Evolutionary conservation across 2,797 vertebrate genomes (phyloP), one percentile per base, ranked within the genome.

Genomic region (Melanotaenia maccullochi): DNA sequence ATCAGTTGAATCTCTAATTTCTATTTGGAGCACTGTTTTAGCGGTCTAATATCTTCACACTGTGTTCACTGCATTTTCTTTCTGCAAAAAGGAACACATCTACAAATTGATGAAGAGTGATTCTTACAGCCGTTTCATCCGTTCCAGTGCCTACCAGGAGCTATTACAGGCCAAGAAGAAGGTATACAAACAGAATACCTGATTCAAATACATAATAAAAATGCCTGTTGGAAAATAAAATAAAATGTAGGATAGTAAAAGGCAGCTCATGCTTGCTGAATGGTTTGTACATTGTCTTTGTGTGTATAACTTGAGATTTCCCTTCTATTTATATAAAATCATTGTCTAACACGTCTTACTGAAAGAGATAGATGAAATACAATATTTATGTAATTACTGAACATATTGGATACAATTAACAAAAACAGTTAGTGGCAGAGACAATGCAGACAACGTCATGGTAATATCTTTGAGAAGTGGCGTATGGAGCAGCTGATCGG

Each of bases 51-150:
- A 33, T 55, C 71, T 49, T 49, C 47, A 49, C 4, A 9, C 20
- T 49, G 47, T 22, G 22, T 49, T 49, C 9, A 32, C 62, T 4
- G 22, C 33, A 9, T 59, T 30, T 35, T 79, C 38, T 79, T 66
- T 84, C 40, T 72, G 7, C 90, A 85, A 67, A 49, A 91, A 99
- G 97, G 97, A 98, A 94, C 97, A 99, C 89, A 99, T 99, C 95
- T 99, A 98, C 94, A 99, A 98, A 91, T 88, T 99, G 95, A 99
- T 99, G 97, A 99, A 99, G 93, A 99, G 97, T 88, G 97, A 99
- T 92, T 98, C 97, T 75, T 99, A 99, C 84, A 97, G 97, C 83
- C 97, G 97, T 91, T 99, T 99, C 94, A 96, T 99, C 93, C 96
- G 97, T 94, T 99, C 97, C 94, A 98, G 95, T 97, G 96, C 96